These are phyloP conservation scores for Melinaea menophilus DNA, from an alignment of 2,888 invertebrate genomes.

Conservation along the genomic window DNA sequence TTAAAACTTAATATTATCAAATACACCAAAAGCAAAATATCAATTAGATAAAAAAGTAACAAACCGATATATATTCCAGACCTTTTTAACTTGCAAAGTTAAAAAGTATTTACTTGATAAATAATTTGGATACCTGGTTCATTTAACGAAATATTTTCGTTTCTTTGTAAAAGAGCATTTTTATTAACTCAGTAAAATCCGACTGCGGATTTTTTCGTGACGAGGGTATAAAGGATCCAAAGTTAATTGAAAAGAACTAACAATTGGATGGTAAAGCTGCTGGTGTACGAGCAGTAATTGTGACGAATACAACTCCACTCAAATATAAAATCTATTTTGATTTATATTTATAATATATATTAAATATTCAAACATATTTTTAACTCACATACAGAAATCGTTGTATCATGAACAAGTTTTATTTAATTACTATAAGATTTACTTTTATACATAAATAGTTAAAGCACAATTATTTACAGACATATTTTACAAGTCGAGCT, in stretches of 20 bases:
- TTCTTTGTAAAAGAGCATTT: conserved; percentile 47
- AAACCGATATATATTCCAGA: conserved; percentile 5
- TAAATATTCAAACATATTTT: too few relatives aligned
- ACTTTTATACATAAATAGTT: too few relatives aligned
- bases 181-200: conserved; percentile 50
- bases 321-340: too few relatives aligned
- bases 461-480: too few relatives aligned
- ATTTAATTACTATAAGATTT: too few relatives aligned
- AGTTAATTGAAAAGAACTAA: conserved; percentile 54
- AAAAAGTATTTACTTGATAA: too few relatives aligned
- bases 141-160: too few relatives aligned
- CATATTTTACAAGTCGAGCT: too few relatives aligned
- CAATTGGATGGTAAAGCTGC: conserved; percentile 15
- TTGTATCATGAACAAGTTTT: too few relatives aligned
- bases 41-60: background rate
- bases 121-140: too few relatives aligned
- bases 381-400: too few relatives aligned
- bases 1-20: background rate
- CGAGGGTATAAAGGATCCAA: conserved; percentile 50
- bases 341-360: too few relatives aligned
- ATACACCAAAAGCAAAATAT: background rate
- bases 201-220: conserved; percentile 53
- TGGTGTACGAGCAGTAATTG: conserved; percentile 17
- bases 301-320: conserved; percentile 23
- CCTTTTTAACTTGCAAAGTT: conserved; percentile 1